These are phyloP conservation scores for Acanthosepion esculentum DNA, from an alignment of 2,888 invertebrate genomes.

Conservation along the genomic window DNA sequence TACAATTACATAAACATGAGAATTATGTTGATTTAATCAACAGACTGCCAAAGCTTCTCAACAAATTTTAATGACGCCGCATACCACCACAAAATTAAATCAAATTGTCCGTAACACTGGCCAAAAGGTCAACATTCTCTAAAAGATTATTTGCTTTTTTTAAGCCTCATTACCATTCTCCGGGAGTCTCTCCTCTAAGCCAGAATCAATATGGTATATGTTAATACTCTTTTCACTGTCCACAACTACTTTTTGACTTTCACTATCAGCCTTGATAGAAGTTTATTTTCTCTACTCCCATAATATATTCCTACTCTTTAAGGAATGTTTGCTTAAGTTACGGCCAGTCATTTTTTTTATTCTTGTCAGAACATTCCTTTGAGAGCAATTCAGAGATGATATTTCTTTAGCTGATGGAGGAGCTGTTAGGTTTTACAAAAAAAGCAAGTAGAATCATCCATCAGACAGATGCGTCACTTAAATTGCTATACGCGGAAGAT, in stretches of 20 bases:
- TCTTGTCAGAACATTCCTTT: background rate
- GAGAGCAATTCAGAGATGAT: background rate
- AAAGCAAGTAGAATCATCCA: background rate
- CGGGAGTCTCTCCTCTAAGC: background rate
- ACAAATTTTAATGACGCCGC: background rate
- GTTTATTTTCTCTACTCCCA: background rate
- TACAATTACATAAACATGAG: background rate
- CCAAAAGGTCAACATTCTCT: background rate
- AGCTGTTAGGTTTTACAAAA: background rate
- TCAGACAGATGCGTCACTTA: background rate
- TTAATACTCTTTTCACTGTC: background rate
- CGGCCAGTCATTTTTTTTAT: too few species aligned
- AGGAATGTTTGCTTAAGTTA: background rate
- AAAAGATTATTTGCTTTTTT: background rate
- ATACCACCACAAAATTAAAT: slow-evolving; percentile 9
- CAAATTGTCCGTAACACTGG: background rate
- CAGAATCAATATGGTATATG: background rate
- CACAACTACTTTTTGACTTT: background rate
- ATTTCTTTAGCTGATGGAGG: background rate
- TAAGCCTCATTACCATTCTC: background rate
- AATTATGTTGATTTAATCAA: background rate
- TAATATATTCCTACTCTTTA: background rate
- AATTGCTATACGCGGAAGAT: background rate
- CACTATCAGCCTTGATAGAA: background rate
- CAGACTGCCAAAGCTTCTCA: background rate